Base-by-base conservation (phyloP, 2,888 invertebrate genomes). In the Drosophila nr. medialis region DNA sequence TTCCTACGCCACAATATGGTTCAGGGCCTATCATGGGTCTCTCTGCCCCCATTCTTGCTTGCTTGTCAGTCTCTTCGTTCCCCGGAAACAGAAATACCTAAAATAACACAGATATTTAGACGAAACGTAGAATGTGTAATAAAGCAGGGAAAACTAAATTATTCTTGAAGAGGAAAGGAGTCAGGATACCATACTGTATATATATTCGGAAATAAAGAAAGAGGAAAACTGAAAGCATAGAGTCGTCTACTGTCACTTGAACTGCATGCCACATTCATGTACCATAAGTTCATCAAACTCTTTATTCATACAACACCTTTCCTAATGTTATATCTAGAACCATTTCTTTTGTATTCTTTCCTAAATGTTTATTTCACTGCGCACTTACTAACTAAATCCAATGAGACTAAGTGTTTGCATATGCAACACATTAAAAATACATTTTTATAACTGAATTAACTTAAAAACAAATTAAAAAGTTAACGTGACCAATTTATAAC, bases 321-420 rank as follows among this genome's bases (percentile, higher is more conserved):
- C n/a, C 21, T 7, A 66, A 29, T 36, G 24, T 2, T 24, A n/a
- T 55, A 29, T 50, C n/a, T 51, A 70, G 58, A 8, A 55, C 21
- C 21, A 18, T 56, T 68, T 53, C 15, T 34, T 59, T 49, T 68
- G 69, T 56, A 21, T 42, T 50, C 50, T 48, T 67, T 45, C 34
- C 58, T 67, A 13, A 79, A 67, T 75, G 53, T 68, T 74, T 50
- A 54, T 53, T 29, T 34, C 59, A 51, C 40, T 42, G 24, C 45
- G 59, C 75, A 67, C 65, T 42, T 10, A 42, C 13, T 29, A 21
- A 60, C 15, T 29, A 66, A 55, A 24, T 21, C 48, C 10, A 59
- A 69, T 40, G 15, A 36, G 15, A 42, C 18, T 21, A 56, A 60
- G 58, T n/a, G 38, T 38, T 24, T 27, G 29, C 29, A n/a, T n/a